Evolutionary conservation across 2,113 vertebrate species (phyloP).

Genomic region (Grammomys dolichurus): DNA sequence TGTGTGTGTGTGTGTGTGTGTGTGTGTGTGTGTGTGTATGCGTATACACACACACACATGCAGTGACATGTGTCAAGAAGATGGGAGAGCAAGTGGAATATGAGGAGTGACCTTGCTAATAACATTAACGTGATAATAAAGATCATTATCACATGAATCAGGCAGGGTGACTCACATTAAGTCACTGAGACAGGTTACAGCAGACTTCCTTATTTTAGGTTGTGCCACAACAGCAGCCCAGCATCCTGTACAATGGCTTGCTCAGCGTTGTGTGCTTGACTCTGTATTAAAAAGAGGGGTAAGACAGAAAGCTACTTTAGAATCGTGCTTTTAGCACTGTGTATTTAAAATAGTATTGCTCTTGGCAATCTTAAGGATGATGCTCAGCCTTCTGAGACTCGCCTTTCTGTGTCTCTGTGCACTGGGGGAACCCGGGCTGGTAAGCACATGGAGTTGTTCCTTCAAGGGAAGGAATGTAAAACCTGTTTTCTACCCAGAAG

Average conservation of each 20-base stretch:
- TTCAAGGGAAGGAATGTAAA: not conserved
- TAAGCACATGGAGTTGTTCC: not conserved
- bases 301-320: not conserved
- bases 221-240: not conserved
- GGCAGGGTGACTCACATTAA: not conserved
- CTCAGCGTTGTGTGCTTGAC: not conserved
- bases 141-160: too few species aligned
- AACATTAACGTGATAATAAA: not conserved
- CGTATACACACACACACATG: too few species aligned
- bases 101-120: too few species aligned
- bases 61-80: not conserved
- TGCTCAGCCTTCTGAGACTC: not conserved
- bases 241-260: not conserved
- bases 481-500: not conserved
- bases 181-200: not conserved
- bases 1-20: too few species aligned
- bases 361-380: not conserved
- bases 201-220: not conserved
- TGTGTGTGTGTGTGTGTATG: not conserved
- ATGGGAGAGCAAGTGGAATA: not conserved
- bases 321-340: not conserved
- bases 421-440: not conserved
- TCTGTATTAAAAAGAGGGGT: not conserved
- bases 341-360: slow-evolving; percentile 5
- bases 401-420: not conserved